Conservation (phyloP, 2,888 invertebrate genomes). For the Cephus rjabovi region DNA sequence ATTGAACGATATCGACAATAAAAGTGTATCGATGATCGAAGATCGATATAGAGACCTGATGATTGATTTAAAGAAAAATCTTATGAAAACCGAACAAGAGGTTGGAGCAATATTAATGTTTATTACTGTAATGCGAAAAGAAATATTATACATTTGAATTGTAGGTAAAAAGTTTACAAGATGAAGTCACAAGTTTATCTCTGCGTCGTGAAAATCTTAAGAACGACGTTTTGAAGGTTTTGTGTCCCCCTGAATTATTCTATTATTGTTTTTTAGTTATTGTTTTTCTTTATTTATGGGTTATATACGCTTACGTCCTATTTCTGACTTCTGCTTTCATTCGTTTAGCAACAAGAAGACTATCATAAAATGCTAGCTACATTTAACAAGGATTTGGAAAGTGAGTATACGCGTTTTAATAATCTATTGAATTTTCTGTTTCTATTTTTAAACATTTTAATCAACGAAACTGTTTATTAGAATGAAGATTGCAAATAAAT, state of each 20-base stretch:
- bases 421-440: too few relatives aligned
- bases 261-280: neutral
- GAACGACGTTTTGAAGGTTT: constrained; percentile 39
- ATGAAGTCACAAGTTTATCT: constrained; percentile 36
- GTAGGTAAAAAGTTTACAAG: constrained; percentile 39
- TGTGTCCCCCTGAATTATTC: too few relatives aligned
- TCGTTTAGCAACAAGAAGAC: constrained; percentile 37
- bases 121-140: constrained; percentile 9
- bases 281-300: constrained; percentile 6
- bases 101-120: constrained; percentile 33
- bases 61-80: constrained; percentile 44
- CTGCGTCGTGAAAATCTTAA: constrained; percentile 37
- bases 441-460: too few relatives aligned
- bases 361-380: constrained; percentile 37
- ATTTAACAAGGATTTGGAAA: constrained; percentile 31
- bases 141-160: neutral
- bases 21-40: constrained; percentile 28
- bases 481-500: neutral
- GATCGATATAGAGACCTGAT: constrained; percentile 41
- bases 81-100: constrained; percentile 46
- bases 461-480: too few relatives aligned
- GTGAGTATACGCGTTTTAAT: neutral
- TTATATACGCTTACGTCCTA: too few relatives aligned
- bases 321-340: neutral
- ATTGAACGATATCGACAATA: constrained; percentile 35